Percentiles rank a stretch among this genome's conserved stretches.
phyloP scores from a whole-genome alignment of 2,797 vertebrate species.

The Danionella dracula region DNA sequence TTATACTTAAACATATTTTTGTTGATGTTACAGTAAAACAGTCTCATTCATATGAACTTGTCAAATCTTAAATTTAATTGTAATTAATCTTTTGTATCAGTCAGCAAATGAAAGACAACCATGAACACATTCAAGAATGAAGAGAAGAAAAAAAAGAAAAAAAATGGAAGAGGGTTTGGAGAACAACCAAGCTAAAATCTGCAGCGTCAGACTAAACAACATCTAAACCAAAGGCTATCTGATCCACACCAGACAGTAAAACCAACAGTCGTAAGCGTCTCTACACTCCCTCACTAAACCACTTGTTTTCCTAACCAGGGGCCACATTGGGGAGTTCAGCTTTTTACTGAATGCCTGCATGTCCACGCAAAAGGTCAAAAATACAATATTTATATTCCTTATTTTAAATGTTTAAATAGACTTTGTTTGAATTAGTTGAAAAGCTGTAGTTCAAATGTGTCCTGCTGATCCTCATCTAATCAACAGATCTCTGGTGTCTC shows the following conservation, averaged over 20 bases:
- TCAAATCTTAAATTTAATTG: too few relatives aligned
- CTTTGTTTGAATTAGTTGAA: neutral
- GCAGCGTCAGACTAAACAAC: neutral
- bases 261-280: neutral
- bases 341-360: neutral
- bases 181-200: neutral
- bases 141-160: neutral
- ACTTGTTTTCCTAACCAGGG: slow-evolving; percentile 15
- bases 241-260: slow-evolving; percentile 2
- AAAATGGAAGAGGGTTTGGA: neutral
- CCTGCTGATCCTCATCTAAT: too few relatives aligned
- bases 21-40: too few relatives aligned
- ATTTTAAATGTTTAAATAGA: neutral
- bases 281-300: slow-evolving; percentile 1
- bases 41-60: too few relatives aligned
- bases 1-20: too few relatives aligned
- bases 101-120: too few relatives aligned
- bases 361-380: too few relatives aligned
- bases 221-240: neutral
- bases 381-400: neutral
- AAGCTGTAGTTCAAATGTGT: neutral
- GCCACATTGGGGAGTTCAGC: neutral
- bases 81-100: too few relatives aligned
- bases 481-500: too few relatives aligned
- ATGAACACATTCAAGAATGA: too few relatives aligned